Evolutionary conservation across 2,113 vertebrate species (phyloP).

Genomic region (Phylloscopus trochilus): DNA sequence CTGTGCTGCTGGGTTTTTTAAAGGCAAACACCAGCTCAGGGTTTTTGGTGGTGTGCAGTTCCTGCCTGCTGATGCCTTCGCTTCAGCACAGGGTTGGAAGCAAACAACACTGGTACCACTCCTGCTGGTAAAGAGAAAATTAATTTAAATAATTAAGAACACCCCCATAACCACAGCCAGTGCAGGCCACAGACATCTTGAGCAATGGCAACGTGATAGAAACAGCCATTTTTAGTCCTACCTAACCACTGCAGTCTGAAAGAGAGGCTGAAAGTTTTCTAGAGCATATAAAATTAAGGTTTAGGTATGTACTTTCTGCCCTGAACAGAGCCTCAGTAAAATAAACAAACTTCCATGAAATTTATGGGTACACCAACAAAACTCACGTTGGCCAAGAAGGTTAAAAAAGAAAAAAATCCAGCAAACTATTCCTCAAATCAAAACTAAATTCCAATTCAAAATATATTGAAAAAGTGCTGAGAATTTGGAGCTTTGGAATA

Average conservation of each 20-base stretch:
- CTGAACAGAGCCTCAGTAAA: not conserved
- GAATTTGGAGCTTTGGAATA: not conserved
- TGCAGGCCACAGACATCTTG: accelerated
- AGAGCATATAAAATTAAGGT: not conserved
- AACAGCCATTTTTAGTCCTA: not conserved
- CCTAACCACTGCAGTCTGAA: not conserved
- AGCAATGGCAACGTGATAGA: not conserved
- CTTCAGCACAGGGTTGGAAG: not conserved
- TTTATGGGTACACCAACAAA: not conserved
- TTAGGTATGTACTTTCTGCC: not conserved
- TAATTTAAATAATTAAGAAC: not conserved
- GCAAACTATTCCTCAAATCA: not conserved
- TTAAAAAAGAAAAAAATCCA: not conserved
- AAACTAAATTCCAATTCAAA: not conserved
- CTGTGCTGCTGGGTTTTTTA: not conserved
- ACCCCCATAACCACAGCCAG: not conserved
- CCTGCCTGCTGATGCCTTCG: not conserved
- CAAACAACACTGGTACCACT: not conserved
- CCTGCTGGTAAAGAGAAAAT: not conserved
- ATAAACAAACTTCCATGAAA: not conserved
- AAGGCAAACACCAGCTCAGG: not conserved
- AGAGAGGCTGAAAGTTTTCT: not conserved
- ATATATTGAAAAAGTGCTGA: not conserved
- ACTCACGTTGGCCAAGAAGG: not conserved
- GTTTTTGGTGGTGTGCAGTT: not conserved